A percentile compares a stretch with the other conserved stretches of the same genome.
These are phyloP conservation scores for Eupleurogrammus muticus DNA, from an alignment of 2,797 vertebrate species.

Conservation along the genomic window DNA sequence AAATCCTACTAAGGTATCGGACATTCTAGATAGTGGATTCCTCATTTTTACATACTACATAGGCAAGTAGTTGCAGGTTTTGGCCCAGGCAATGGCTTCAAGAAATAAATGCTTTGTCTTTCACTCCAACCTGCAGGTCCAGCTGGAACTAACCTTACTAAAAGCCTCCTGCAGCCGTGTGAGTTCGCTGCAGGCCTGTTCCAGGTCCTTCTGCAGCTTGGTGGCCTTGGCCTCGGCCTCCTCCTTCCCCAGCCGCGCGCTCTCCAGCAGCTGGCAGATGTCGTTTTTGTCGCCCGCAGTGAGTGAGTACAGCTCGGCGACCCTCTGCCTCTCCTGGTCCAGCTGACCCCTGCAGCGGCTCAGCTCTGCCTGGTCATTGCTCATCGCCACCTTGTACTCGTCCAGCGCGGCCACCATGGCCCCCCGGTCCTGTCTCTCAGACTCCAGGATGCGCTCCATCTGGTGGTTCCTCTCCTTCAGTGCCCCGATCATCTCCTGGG, in stretches of 20 bases:
- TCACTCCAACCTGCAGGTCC: not conserved
- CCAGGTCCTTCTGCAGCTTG: conserved; percentile 90
- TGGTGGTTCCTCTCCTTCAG: conserved; percentile 97
- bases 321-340: conserved; percentile 94
- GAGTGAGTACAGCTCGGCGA: conserved; percentile 93
- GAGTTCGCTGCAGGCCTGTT: conserved; percentile 88
- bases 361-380: conserved; percentile 91
- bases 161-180: conserved; percentile 89
- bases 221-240: conserved; percentile 91
- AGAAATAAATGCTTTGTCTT: not conserved
- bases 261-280: conserved; percentile 93
- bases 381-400: conserved; percentile 90
- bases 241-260: conserved; percentile 92
- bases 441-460: conserved; percentile 94
- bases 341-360: conserved; percentile 90
- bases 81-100: not conserved
- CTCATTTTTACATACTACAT: too few species aligned
- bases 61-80: too few species aligned
- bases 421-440: conserved; percentile 89
- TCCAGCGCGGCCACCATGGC: conserved; percentile 88
- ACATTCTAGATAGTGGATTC: too few species aligned
- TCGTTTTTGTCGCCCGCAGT: conserved; percentile 93
- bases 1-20: too few species aligned
- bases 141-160: conserved; percentile 86
- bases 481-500: conserved; percentile 93